Base-by-base conservation (phyloP, 2,113 vertebrate genomes). In the Carassius carassius region DNA sequence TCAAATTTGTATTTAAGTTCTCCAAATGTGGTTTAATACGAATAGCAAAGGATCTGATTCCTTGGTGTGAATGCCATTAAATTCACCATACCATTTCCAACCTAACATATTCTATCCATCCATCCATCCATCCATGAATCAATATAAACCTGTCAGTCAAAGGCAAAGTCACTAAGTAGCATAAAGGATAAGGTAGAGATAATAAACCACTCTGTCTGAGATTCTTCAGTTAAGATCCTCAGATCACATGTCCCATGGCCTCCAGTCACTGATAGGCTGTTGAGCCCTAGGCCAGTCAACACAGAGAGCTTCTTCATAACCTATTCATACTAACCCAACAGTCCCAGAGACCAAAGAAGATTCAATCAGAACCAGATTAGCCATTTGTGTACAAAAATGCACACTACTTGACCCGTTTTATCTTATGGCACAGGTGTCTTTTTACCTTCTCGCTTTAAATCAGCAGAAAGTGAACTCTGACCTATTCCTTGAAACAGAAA, bases 401-500 rank as follows among this genome's bases (percentile, higher is more conserved):
- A 73, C 41, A 44, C 11, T 23, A 16, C 5, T 73, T 5, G 11
- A 44, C 7, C 21, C n/a, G 1, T 62, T 13, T 23, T 12, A 62
- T 49, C 29, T 32, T 51, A 62, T 21, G 54, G 32, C n/a, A 41
- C 72, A 74, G 49, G 19, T 47, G 74, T 29, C 6, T 14, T 29
- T 44, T 73, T 90, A 93, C 92, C 92, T 93, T 89, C 54, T 93
- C 77, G 0, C 88, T 87, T 23, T 62, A 79, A 44, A 74, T 54
- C 9, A 74, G 51, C 17, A 62, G 72, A 0, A 78, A 54, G 73
- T 92, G 90, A 81, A 78, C 83, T 88, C 79, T 89, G 89, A 94
- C 62, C 88, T 87, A 92, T 89, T 94, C 90, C 56, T 84, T 93
- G 91, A 90, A 94, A 2, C 91, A 82, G 14, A 94, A 92, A 83